Conservation (phyloP, 2,113 vertebrate species). For the Laterallus jamaicensis region DNA sequence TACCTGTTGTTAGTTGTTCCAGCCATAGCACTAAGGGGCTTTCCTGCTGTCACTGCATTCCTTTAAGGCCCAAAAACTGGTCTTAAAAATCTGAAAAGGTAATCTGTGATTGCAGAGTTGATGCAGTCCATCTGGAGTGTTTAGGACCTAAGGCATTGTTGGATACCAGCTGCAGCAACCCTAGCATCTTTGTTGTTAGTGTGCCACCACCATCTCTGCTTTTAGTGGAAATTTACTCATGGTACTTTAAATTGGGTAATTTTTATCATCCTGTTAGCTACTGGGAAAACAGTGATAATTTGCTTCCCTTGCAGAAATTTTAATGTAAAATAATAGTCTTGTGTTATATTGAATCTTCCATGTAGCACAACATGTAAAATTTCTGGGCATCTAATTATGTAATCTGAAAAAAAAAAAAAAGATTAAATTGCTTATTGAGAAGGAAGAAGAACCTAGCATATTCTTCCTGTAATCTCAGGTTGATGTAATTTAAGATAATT, state of each 20-base stretch:
- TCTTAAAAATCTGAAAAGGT: neutral
- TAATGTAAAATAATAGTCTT: neutral
- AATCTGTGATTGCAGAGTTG: neutral
- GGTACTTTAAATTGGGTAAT: neutral
- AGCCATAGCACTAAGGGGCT: neutral
- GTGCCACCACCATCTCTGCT: neutral
- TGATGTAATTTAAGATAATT: neutral
- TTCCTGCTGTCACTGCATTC: neutral
- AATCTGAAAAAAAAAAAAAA: neutral
- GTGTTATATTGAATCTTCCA: neutral
- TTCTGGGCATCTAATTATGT: neutral
- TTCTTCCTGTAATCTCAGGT: neutral
- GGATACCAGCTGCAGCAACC: neutral
- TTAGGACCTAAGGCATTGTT: neutral
- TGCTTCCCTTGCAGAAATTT: neutral
- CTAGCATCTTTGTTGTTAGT: accelerated
- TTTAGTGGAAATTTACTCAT: neutral
- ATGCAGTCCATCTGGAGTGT: neutral
- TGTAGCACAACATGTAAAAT: neutral
- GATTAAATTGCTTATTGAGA: neutral
- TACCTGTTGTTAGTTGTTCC: neutral
- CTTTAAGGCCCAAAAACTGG: neutral
- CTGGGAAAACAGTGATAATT: neutral
- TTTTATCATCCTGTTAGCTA: neutral
- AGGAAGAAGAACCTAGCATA: neutral